These are phyloP conservation scores for Discoglossus pictus DNA, from an alignment of 2,797 vertebrate genomes.

Conservation along the genomic window DNA sequence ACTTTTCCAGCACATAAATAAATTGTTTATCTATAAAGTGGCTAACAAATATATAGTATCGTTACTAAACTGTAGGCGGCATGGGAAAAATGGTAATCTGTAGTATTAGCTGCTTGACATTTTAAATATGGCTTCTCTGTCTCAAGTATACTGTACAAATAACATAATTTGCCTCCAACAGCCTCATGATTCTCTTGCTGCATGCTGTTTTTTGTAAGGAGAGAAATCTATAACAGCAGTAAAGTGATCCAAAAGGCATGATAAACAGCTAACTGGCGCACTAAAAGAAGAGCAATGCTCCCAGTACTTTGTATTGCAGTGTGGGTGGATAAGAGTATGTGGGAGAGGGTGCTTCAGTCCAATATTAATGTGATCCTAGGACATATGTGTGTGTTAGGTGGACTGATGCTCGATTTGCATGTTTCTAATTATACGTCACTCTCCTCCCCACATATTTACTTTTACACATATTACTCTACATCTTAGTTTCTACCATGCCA, in stretches of 20 bases:
- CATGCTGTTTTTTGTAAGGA: conserved; percentile 58
- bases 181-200: conserved; percentile 52
- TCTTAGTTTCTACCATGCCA: no score
- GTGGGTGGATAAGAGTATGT: conserved; percentile 1
- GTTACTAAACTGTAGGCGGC: conserved; percentile 62
- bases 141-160: conserved; percentile 54
- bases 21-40: no score
- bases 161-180: conserved; percentile 61
- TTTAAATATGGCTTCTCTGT: conserved; percentile 64
- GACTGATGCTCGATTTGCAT: no score
- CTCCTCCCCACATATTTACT: no score
- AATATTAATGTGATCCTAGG: no score
- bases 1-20: no score
- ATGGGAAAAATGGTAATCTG: conserved; percentile 63
- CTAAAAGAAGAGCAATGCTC: conserved; percentile 5
- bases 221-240: conserved; percentile 54
- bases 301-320: no score
- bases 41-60: conserved; percentile 75
- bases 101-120: conserved; percentile 68
- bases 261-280: conserved; percentile 42
- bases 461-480: no score
- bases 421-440: no score
- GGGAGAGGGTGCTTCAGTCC: conserved; percentile 8
- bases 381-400: no score
- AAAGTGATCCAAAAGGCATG: conserved; percentile 59